phyloP scores from a whole-genome alignment of 2,888 invertebrate genomes.

The Xanthorhoe spadicearia region DNA sequence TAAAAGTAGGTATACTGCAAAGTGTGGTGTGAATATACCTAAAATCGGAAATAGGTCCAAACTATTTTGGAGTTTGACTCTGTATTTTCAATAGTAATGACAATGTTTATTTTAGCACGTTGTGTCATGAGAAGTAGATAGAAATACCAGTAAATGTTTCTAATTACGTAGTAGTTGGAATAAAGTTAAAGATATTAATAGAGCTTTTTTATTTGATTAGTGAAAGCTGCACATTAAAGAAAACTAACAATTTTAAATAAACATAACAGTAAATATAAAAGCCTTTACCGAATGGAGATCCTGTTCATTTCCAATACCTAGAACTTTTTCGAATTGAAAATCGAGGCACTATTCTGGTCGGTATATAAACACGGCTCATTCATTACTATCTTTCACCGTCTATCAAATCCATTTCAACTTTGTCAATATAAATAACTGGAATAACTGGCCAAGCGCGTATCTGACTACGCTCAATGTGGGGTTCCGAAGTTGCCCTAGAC shows the following conservation, averaged over 20 bases:
- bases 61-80: slow-evolving; percentile 7
- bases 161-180: background rate
- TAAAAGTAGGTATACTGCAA: no score
- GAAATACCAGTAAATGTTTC: slow-evolving; percentile 13
- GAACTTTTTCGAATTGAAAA: background rate
- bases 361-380: background rate
- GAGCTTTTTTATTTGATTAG: background rate
- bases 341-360: background rate
- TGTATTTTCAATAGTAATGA: slow-evolving; percentile 1
- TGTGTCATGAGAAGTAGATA: slow-evolving; percentile 16
- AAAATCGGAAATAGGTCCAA: no score
- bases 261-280: background rate
- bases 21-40: no score
- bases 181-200: background rate
- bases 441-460: no score
- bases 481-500: no score
- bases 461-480: no score
- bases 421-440: slow-evolving; percentile 17
- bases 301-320: background rate
- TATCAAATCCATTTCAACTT: slow-evolving; percentile 11
- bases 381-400: background rate
- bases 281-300: background rate
- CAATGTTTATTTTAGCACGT: slow-evolving; percentile 19
- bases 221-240: background rate
- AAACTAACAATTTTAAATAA: background rate